Evolutionary conservation across 2,888 invertebrate genomes (phyloP), one percentile per base, ranked within the genome.

Genomic region (Germaria angustata): DNA sequence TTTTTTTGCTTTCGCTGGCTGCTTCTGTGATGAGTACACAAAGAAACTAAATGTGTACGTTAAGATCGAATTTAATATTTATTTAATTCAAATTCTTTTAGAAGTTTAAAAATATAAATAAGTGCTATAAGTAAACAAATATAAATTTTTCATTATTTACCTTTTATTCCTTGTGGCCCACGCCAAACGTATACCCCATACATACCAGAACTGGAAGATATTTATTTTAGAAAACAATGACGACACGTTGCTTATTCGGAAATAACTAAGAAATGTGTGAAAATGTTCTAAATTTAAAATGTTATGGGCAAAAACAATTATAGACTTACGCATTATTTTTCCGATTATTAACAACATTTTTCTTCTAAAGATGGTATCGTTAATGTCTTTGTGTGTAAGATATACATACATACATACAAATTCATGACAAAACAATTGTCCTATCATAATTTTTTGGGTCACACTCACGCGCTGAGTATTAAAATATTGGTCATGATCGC

Each of bases 161-260:
- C 77, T 63, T 63, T 63, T 61, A 36, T 51, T 61, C 34, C 46
- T 78, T n/a, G 44, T 34, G 69, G 61, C 34, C 44, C 20, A 63
- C 36, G 34, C 22, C 53, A 44, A 44, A 2, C 41, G 39, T n/a
- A n/a, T n/a, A n/a, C n/a, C 77, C 53, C 63, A 53, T 63, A 68
- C 68, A 46, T 44, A 61, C 24, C 8, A 22, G 5, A 55, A 28
- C 41, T 24, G 13, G 11, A 7, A 15, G 24, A 39, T 32, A 24
- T 20, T 11, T 24, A 34, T 53, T 24, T 49, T 11, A 15, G 22
- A 65, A 41, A 63, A 34, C 51, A 44, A 65, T 65, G 73, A 73
- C 63, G 73, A 55, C 55, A 46, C 11, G 8, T 22, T 57, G 32
- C 32, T 71, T 46, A 57, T 3, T 17, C 34, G 15, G 11, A 13